Percentiles rank a stretch among this genome's conserved stretches.
Evolutionary conservation across 2,888 invertebrate species (phyloP).

Genomic region (Seladonia tumulorum): DNA sequence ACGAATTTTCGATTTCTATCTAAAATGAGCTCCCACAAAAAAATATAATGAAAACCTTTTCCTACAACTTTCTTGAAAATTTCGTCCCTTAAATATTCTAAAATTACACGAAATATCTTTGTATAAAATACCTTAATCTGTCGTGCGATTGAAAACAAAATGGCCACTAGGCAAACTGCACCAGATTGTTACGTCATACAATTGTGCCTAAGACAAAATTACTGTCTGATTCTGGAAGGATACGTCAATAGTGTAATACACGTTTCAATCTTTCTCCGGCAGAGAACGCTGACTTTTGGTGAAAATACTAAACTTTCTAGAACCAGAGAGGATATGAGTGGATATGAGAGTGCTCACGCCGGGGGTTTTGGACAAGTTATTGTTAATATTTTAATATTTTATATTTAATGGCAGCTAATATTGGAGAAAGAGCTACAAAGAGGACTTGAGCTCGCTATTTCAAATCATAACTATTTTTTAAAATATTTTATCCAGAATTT

Average conservation of each 20-base stretch:
- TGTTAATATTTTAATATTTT: no score
- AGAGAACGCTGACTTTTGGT: constrained; percentile 29
- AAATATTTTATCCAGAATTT: no score
- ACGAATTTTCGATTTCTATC: constrained; percentile 25
- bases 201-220: constrained; percentile 28
- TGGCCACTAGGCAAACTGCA: constrained; percentile 79
- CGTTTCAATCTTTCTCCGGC: not conserved
- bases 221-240: constrained; percentile 16
- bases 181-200: constrained; percentile 77
- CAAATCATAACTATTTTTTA: no score
- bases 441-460: no score
- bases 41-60: constrained; percentile 29
- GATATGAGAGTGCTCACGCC: no score
- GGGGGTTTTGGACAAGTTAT: no score
- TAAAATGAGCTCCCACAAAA: constrained; percentile 10
- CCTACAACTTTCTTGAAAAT: constrained; percentile 37
- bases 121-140: constrained; percentile 82
- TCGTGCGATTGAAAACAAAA: constrained; percentile 81
- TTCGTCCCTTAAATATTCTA: constrained; percentile 65
- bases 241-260: not conserved
- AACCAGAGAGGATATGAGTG: not conserved
- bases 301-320: not conserved
- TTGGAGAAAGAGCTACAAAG: no score
- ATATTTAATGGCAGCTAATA: no score
- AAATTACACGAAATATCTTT: constrained; percentile 76